phyloP scores from a whole-genome alignment of 1,140 invertebrate species.

The Vollenhovia emeryi region DNA sequence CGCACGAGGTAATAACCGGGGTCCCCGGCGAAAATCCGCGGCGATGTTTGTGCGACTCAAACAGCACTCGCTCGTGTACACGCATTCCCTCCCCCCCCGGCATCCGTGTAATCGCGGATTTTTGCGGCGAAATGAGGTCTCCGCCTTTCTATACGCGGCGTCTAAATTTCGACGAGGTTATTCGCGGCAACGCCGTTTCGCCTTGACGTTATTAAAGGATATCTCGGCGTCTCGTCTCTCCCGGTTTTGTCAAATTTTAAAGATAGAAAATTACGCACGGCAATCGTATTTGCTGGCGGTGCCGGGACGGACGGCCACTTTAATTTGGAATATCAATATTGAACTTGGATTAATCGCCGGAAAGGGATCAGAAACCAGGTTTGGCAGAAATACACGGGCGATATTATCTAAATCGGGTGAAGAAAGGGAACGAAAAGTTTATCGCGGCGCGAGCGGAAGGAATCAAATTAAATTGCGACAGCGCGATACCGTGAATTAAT shows the following conservation, averaged over 20 bases:
- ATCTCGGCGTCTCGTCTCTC: not conserved
- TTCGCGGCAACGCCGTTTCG: not conserved
- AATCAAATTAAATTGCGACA: conserved; percentile 7
- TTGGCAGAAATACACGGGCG: not conserved
- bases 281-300: not conserved
- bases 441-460: not conserved
- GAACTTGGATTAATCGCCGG: conserved; percentile 14
- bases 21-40: not conserved
- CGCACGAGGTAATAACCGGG: not conserved
- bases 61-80: not conserved
- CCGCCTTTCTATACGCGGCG: not conserved
- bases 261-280: conserved; percentile 6
- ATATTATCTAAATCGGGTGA: conserved; percentile 12
- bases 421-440: not conserved
- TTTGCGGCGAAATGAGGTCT: not conserved
- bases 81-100: not conserved
- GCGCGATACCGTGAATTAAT: not conserved
- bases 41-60: not conserved
- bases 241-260: conserved; percentile 12
- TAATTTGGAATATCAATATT: conserved; percentile 47
- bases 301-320: not conserved
- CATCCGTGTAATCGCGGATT: not conserved
- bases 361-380: not conserved
- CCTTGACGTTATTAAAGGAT: conserved; percentile 5
- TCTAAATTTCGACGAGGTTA: not conserved